Conservation (phyloP, 2,113 vertebrate species). For the Promerops cafer region DNA sequence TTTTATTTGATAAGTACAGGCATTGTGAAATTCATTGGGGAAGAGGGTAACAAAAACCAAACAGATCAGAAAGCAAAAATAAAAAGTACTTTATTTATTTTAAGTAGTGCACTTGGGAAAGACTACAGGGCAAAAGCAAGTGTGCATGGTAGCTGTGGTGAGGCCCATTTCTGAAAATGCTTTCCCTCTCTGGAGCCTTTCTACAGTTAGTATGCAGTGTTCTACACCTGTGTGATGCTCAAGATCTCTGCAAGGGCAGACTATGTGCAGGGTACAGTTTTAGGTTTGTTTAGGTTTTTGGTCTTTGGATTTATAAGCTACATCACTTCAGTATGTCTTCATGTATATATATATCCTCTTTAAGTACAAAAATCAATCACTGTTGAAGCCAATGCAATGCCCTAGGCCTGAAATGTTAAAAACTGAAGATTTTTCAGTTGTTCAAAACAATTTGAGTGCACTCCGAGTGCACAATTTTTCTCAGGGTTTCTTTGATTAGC, state of each 20-base stretch:
- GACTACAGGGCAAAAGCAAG: background rate
- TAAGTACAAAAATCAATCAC: background rate
- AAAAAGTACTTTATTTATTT: background rate
- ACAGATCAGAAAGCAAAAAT: background rate
- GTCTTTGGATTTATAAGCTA: background rate
- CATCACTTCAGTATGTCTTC: background rate
- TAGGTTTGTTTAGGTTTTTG: background rate
- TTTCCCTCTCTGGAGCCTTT: background rate
- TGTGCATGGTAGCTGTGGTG: background rate
- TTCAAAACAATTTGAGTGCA: background rate
- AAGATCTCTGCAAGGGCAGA: background rate
- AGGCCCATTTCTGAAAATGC: background rate
- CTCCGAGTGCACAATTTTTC: background rate
- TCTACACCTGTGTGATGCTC: fast-evolving
- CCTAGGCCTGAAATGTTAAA: background rate
- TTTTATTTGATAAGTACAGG: background rate
- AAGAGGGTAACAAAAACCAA: background rate
- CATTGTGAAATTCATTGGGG: background rate
- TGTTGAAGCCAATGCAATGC: background rate
- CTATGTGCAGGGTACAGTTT: background rate
- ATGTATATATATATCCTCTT: fast-evolving
- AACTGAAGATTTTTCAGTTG: background rate
- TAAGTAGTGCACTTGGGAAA: background rate
- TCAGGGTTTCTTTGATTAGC: background rate
- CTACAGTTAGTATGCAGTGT: no score